Percentiles rank a stretch among this genome's conserved stretches.
These are phyloP conservation scores for Caenorhabditis plicata DNA, from an alignment of 2,888 invertebrate genomes.

Conservation along the genomic window DNA sequence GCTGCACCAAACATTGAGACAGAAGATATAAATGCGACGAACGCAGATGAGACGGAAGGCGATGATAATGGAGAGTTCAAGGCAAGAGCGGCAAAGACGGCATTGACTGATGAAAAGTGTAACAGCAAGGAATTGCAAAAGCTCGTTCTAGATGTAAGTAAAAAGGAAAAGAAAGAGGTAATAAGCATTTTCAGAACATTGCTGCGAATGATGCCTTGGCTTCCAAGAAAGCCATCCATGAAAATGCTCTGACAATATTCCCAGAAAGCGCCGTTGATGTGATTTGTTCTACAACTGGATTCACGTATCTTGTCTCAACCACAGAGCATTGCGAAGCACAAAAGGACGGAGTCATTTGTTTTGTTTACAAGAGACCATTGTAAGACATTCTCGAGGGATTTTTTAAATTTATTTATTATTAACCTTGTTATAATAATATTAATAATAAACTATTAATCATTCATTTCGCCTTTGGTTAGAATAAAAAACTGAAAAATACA, in stretches of 20 bases:
- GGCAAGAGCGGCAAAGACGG: constrained; percentile 38
- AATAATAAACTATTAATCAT: constrained; percentile 1
- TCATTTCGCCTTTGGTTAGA: too few relatives aligned
- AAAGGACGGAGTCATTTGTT: constrained; percentile 48
- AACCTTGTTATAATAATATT: not conserved
- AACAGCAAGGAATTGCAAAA: constrained; percentile 39
- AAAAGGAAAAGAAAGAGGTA: too few relatives aligned
- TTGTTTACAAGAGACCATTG: constrained; percentile 44
- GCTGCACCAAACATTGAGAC: constrained; percentile 34
- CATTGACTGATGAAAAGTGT: constrained; percentile 43
- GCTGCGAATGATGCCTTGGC: constrained; percentile 40
- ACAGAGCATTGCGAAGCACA: constrained; percentile 51
- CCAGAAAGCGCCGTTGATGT: constrained; percentile 44
- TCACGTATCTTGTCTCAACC: constrained; percentile 47
- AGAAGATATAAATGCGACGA: constrained; percentile 32
- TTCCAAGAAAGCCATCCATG: constrained; percentile 44
- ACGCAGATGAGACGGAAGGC: not conserved
- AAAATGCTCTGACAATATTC: constrained; percentile 30
- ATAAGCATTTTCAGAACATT: constrained; percentile 30
- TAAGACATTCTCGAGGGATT: constrained; percentile 2
- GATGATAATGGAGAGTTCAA: constrained; percentile 17
- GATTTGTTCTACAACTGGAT: constrained; percentile 47
- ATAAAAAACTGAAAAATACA: too few relatives aligned
- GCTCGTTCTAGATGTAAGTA: constrained; percentile 29
- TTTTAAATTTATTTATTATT: not conserved